Evolutionary conservation across 2,888 invertebrate species (phyloP), one percentile per base, ranked within the genome.

Genomic region (Drosophila subsilvestris): DNA sequence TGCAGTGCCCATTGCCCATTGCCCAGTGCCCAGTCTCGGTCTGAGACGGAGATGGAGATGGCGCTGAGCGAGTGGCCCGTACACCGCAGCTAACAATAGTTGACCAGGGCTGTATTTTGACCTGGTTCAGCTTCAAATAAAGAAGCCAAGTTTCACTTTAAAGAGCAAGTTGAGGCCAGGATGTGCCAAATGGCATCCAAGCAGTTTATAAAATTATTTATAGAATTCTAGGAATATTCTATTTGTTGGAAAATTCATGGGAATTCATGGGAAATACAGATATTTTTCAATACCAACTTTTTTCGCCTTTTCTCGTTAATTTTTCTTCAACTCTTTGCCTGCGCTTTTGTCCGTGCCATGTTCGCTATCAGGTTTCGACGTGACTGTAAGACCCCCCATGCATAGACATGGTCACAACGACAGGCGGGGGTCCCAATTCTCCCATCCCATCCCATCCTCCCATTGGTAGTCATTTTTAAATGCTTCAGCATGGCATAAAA

Each of bases 401-500:
- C 75, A 58, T 72, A 63, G 57, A 44, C 45, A 29, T 25, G 56
- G 71, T 63, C 58, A 56, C 67, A 47, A 25, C 8, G 17, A 14
- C 17, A 45, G 48, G 29, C 54, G 48, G 32, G 32, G 27, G 27
- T 27, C 5, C 27, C 32, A n/a, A 37, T 44, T 25, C 42, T 29
- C 22, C 45, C 22, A 25, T 49, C 45, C 44, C n/a, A n/a, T 29
- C 37, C 45, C 17, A 50, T n/a, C 18, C 17, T 18, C 12, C 18
- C 48, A 20, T 67, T 73, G 75, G 74, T 85, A 78, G 69, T 83
- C 78, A 69, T 70, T 88, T 83, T 86, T 88, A 83, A 88, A 88
- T 86, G 83, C 88, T 88, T 80, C 70, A 73, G 70, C 83, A 86
- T 87, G 86, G 83, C 88, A 83, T 83, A 83, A 88, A 82, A 83